These are phyloP conservation scores for Pituophis catenifer DNA, from an alignment of 2,113 vertebrate species.

Conservation along the genomic window DNA sequence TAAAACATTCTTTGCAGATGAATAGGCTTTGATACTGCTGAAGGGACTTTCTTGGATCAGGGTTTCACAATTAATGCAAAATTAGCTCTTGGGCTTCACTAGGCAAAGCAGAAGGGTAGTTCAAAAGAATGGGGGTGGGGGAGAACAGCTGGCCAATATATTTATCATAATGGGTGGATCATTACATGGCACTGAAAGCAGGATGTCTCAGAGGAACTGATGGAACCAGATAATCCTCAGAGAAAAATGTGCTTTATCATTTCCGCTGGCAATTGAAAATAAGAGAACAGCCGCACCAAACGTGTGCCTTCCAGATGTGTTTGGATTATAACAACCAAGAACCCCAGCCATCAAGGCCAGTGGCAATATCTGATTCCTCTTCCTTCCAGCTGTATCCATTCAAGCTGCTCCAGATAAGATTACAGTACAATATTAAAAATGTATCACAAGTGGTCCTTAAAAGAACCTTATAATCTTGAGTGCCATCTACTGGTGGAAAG, in stretches of 20 bases:
- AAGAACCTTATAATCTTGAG: neutral
- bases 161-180: neutral
- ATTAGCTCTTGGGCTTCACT: slow-evolving; percentile 7
- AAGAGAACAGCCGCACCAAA: neutral
- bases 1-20: slow-evolving; percentile 25
- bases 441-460: neutral
- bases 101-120: slow-evolving; percentile 21
- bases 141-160: neutral
- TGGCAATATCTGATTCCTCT: neutral
- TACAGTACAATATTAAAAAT: neutral
- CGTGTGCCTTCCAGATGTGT: neutral
- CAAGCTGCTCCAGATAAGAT: neutral
- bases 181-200: neutral
- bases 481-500: neutral
- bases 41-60: slow-evolving; percentile 35
- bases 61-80: slow-evolving; percentile 46
- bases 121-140: slow-evolving; percentile 7
- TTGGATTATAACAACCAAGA: neutral
- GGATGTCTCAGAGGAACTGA: neutral
- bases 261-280: neutral
- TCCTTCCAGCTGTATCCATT: neutral
- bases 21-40: slow-evolving; percentile 33
- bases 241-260: neutral
- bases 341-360: neutral
- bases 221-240: neutral